Conservation (phyloP, 2,797 vertebrate species). For the Microchirus variegatus region DNA sequence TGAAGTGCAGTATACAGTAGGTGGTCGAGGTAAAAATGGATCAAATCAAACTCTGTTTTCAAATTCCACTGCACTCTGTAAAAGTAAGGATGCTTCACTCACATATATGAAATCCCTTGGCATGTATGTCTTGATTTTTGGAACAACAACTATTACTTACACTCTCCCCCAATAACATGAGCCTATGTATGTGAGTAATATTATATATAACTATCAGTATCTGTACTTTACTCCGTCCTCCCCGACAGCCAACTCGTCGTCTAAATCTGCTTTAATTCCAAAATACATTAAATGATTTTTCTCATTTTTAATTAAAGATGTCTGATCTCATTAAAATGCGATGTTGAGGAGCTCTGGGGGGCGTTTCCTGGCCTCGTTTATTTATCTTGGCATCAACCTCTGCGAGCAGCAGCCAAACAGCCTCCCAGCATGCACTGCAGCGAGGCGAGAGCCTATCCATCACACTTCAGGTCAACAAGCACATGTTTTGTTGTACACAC, state of each 20-base stretch:
- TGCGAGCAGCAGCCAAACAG: constrained; percentile 17
- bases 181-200: too few species aligned
- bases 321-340: constrained; percentile 53
- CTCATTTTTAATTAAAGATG: constrained; percentile 54
- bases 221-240: neutral
- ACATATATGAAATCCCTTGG: too few species aligned
- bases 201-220: neutral
- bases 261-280: constrained; percentile 48
- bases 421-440: constrained; percentile 46
- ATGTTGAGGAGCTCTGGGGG: constrained; percentile 28
- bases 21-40: too few species aligned
- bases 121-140: too few species aligned
- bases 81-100: too few species aligned
- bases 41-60: too few species aligned
- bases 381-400: constrained; percentile 52
- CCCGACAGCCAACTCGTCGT: neutral
- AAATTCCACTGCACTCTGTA: too few species aligned
- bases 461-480: constrained; percentile 18
- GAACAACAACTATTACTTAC: too few species aligned
- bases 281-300: constrained; percentile 45
- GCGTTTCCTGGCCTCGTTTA: constrained; percentile 33
- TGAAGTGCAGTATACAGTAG: too few species aligned
- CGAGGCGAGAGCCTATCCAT: constrained; percentile 27
- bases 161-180: too few species aligned
- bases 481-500: neutral